Evolutionary conservation across 1,140 invertebrate species (phyloP).

Genomic region (Anthonomus grandis): DNA sequence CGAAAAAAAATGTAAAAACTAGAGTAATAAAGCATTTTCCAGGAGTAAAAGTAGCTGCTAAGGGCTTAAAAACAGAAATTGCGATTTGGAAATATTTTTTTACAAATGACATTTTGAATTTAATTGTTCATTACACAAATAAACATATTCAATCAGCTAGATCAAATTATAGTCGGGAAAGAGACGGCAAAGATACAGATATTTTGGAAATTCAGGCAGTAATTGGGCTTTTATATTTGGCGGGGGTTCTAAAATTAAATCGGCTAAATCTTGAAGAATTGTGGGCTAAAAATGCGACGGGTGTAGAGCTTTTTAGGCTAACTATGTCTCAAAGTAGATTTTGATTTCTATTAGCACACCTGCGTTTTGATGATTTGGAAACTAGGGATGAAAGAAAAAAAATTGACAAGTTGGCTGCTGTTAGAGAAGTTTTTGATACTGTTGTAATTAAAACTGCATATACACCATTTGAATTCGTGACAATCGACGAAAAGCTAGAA

Average conservation of each 20-base stretch:
- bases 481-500: conserved; percentile 47
- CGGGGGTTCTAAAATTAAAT: too few species aligned
- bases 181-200: not conserved
- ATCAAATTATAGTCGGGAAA: not conserved
- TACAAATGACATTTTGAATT: not conserved
- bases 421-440: conserved; percentile 42
- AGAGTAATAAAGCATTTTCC: too few species aligned
- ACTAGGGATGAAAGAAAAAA: conserved; percentile 12
- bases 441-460: conserved; percentile 44
- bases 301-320: too few species aligned
- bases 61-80: too few species aligned
- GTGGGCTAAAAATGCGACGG: too few species aligned
- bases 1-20: too few species aligned
- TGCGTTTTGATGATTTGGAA: conserved; percentile 7
- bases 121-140: not conserved
- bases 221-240: conserved; percentile 7
- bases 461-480: conserved; percentile 37
- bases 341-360: not conserved
- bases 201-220: not conserved
- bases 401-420: conserved; percentile 36
- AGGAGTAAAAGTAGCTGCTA: too few species aligned
- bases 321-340: too few species aligned
- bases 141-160: not conserved
- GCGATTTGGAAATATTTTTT: conserved; percentile 5
- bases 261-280: too few species aligned